These are phyloP conservation scores for Argyrosomus japonicus DNA, from an alignment of 2,113 vertebrate genomes.

Conservation along the genomic window DNA sequence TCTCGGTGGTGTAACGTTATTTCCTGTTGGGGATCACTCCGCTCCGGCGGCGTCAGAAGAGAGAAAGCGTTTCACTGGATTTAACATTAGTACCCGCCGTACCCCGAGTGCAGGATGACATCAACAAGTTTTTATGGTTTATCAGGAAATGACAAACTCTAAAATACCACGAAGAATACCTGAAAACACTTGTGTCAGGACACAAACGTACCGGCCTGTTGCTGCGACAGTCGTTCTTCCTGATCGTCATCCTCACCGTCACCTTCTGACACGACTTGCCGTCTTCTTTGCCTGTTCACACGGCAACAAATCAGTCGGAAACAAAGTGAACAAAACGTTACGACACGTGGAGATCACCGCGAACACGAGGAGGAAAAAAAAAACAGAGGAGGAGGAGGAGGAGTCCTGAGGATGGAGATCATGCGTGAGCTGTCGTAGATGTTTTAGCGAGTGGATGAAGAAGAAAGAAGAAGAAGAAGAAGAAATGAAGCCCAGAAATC, in stretches of 20 bases:
- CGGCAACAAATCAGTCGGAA: slow-evolving; percentile 17
- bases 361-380: not conserved
- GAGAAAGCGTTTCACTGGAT: no score
- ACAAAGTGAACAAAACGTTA: not conserved
- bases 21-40: no score
- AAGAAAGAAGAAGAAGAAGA: not conserved
- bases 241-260: slow-evolving; percentile 98
- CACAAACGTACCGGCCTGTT: slow-evolving; percentile 89
- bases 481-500: not conserved
- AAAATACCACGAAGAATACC: no score
- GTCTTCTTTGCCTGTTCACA: slow-evolving; percentile 93
- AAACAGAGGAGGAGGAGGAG: not conserved
- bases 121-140: no score
- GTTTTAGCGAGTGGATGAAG: slow-evolving; percentile 3
- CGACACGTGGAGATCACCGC: not conserved
- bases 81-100: no score
- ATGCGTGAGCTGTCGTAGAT: slow-evolving; percentile 32
- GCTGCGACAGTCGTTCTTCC: slow-evolving; percentile 97
- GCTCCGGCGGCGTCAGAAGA: no score
- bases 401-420: slow-evolving; percentile 7
- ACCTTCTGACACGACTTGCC: slow-evolving; percentile 98
- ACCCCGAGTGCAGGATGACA: no score
- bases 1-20: no score
- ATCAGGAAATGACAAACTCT: no score
- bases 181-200: no score